Evolutionary conservation across 2,888 invertebrate species (phyloP).

Genomic region (Embidobia sp.): DNA sequence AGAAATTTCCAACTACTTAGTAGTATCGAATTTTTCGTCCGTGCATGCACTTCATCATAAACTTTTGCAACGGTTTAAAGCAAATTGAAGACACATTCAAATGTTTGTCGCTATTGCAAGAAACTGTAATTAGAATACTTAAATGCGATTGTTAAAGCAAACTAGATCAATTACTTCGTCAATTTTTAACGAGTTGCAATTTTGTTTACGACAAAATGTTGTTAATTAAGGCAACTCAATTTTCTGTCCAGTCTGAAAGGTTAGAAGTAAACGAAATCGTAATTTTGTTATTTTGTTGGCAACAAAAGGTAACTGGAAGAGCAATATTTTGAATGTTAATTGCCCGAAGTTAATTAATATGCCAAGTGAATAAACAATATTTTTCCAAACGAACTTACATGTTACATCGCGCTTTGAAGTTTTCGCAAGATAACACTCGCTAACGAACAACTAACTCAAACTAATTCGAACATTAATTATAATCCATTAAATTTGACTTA

Average conservation of each 20-base stretch:
- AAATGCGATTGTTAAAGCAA: conserved; percentile 36
- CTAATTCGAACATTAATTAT: too few relatives aligned
- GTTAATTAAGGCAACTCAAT: conserved; percentile 15
- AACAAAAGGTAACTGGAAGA: too few relatives aligned
- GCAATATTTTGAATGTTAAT: too few relatives aligned
- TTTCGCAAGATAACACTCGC: conserved; percentile 10
- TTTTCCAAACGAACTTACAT: too few relatives aligned
- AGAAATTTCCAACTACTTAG: conserved; percentile 24
- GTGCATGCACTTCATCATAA: conserved; percentile 6
- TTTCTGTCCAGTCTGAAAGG: neutral
- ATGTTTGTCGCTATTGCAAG: conserved; percentile 19
- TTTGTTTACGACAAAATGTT: conserved; percentile 24
- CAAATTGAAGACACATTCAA: conserved; percentile 9
- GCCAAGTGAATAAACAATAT: too few relatives aligned
- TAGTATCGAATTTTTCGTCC: neutral
- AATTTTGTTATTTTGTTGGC: too few relatives aligned
- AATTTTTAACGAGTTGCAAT: conserved; percentile 28
- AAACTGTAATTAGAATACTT: conserved; percentile 41
- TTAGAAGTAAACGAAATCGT: too few relatives aligned
- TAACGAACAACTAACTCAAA: conserved; percentile 19
- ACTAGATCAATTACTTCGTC: conserved; percentile 13
- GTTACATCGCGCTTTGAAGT: too few relatives aligned
- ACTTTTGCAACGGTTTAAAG: conserved; percentile 25
- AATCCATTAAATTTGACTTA: too few relatives aligned
- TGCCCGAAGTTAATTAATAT: too few relatives aligned